Base-by-base conservation (phyloP, 92 coral and sea anemone species). In the Galaxea fascicularis region DNA sequence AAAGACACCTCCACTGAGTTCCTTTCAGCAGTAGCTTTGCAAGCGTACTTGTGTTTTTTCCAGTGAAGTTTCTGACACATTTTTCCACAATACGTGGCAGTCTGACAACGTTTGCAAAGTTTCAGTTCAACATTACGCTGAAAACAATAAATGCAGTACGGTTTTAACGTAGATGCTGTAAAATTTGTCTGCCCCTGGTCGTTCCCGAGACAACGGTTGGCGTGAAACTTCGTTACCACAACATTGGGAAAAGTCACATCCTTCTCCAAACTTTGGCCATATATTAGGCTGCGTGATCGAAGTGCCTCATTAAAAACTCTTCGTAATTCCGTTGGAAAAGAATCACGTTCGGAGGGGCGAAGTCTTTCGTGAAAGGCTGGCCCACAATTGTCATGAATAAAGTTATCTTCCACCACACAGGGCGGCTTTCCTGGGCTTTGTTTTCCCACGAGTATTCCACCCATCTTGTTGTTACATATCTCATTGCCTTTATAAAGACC, bases 331-430 rank as follows among this genome's bases (percentile, higher is more conserved):
- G 0, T 1, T 10, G 80, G 76, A 18, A 73, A 66, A 26, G 71
- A 59, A 53, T 71, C 25, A n/a, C 46, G 39, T 44, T 76, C 83
- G 3, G 31, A 41, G 24, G 22, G 1, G 22, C 65, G 73, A 47
- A 85, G 80, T 31, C 76, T 78, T 47, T 51, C 74, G 16, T 52
- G 27, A 30, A 76, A 39, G 20, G 69, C 84, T 0, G 71, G 81
- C 52, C 89, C 89, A 41, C 71, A 72, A 45, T 85, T 85, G 52
- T 85, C 70, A 44, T 76, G 82, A 5, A 85, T 66, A 31, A 35
- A 22, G 58, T 85, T 85, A 30, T 17, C 30, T 67, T 65, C 77
- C n/a, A 85, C 60, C n/a, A 77, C 49, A 3, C 77, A 76, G 12
- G 84, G 31, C 5, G 58, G 57, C 25, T 25, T 76, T 11, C 83